A percentile compares a stretch with the other conserved stretches of the same genome.
Evolutionary conservation across 1,140 invertebrate species (phyloP).

Genomic region (Papilio dardanus): DNA sequence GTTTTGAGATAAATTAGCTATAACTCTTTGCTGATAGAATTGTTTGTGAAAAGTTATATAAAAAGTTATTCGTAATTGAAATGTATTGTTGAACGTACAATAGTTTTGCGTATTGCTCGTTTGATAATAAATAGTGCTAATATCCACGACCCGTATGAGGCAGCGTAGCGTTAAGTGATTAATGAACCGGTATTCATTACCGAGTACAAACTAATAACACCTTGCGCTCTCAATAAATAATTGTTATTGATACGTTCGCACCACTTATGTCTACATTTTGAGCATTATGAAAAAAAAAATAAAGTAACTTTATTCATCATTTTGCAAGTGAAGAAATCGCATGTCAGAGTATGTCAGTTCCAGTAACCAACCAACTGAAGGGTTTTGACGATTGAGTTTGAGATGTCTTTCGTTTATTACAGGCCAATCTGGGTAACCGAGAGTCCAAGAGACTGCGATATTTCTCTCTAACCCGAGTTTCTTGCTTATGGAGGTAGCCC

Average conservation of each 20-base stretch:
- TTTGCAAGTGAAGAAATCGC: too few species aligned
- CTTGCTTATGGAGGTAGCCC: too few species aligned
- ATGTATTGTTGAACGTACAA: background rate
- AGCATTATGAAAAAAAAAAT: background rate
- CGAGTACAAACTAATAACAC: slow-evolving; percentile 16
- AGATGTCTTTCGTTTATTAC: too few species aligned
- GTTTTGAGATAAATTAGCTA: too few species aligned
- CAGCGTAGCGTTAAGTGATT: slow-evolving; percentile 20
- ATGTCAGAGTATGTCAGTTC: too few species aligned
- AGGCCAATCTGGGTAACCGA: too few species aligned
- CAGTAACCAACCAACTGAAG: too few species aligned
- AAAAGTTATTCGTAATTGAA: slow-evolving; percentile 8
- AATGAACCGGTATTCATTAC: slow-evolving; percentile 17
- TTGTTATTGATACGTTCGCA: background rate
- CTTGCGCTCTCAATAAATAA: background rate
- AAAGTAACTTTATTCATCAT: too few species aligned
- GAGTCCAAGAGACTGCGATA: too few species aligned
- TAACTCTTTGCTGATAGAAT: background rate
- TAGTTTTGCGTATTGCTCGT: slow-evolving; percentile 9
- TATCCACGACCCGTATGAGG: background rate
- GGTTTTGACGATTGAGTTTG: too few species aligned
- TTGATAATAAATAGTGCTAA: slow-evolving; percentile 8
- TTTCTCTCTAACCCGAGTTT: too few species aligned
- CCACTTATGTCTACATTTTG: background rate
- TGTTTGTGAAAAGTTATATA: background rate